Evolutionary conservation across 2,797 vertebrate genomes (phyloP), one percentile per base, ranked within the genome.

Genomic region (Anas georgica): DNA sequence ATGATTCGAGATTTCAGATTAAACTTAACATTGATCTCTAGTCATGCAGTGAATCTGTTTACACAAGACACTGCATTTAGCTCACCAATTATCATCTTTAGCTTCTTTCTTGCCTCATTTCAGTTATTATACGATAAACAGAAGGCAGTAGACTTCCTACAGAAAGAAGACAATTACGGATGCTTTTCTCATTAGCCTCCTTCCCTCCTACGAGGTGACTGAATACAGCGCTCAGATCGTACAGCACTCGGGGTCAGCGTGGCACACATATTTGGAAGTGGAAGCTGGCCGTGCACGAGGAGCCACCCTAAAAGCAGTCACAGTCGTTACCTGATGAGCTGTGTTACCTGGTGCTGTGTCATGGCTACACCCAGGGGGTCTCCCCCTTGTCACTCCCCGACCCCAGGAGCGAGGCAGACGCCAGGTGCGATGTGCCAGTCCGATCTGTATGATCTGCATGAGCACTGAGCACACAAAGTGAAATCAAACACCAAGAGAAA

Each of bases 401-500:
- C 15, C 17, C 76, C 48, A 79, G 13, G 52, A 59, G 29, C 10
- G 37, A 93, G 31, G 21, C n/a, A 41, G 66, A 67, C 54, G 46
- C 18, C 66, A 62, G 83, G 91, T 67, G 86, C 52, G 52, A 87
- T 50, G 16, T 78, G 59, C 83, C 91, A 82, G 75, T 1, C 77
- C 41, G 79, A 8, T 73, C 12, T 9, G 9, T 7, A 77, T 60
- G 70, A 86, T 84, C 80, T 84, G 59, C 67, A 56, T 23, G 7
- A 70, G 74, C 55, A 73, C 41, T 64, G 52, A 54, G 72, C 64
- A 93, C 91, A 89, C 92, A 95, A 90, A 93, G 41, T 54, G 23
- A 94, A 93, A 91, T 94, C 86, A 91, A 86, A 68, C 1, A 59
- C 77, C 60, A 64, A 58, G 64, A 80, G 78, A 66, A 80, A 89